Conservation (phyloP, 2,113 vertebrate species). For the Eurystomus gularis region DNA sequence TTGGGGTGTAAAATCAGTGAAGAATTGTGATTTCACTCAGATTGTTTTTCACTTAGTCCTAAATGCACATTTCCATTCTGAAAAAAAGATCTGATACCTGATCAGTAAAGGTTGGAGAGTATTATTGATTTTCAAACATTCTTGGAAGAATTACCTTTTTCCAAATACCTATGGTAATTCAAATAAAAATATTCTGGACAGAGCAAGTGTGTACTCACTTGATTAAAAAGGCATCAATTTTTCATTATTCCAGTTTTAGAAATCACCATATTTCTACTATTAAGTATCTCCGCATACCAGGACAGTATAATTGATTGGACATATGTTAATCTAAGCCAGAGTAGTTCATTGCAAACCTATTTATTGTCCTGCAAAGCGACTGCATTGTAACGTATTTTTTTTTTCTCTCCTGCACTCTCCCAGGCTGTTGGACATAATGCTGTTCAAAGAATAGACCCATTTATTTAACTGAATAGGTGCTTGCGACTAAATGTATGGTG, state of each 20-base stretch:
- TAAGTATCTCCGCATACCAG: neutral
- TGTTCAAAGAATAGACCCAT: conserved; percentile 33
- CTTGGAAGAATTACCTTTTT: neutral
- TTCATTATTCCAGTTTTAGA: conserved; percentile 28
- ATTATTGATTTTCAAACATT: conserved; percentile 25
- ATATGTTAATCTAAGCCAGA: neutral
- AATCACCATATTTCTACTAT: neutral
- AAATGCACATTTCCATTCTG: neutral
- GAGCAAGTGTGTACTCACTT: neutral
- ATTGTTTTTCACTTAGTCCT: neutral
- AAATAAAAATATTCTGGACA: neutral
- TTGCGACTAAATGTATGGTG: conserved; percentile 53
- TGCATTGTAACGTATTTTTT: neutral
- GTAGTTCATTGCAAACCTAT: conserved; percentile 39
- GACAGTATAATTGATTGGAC: conserved; percentile 9
- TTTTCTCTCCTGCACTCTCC: neutral
- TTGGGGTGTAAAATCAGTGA: neutral
- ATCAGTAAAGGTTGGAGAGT: neutral
- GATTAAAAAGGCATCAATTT: conserved; percentile 21
- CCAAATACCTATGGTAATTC: neutral
- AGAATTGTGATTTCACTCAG: neutral
- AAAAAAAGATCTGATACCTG: neutral
- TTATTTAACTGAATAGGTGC: conserved; percentile 46
- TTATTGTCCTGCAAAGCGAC: conserved; percentile 33
- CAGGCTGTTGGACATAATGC: neutral